These are phyloP conservation scores for Erinaceus europaeus DNA, from an alignment of 2,113 vertebrate species.

Conservation along the genomic window DNA sequence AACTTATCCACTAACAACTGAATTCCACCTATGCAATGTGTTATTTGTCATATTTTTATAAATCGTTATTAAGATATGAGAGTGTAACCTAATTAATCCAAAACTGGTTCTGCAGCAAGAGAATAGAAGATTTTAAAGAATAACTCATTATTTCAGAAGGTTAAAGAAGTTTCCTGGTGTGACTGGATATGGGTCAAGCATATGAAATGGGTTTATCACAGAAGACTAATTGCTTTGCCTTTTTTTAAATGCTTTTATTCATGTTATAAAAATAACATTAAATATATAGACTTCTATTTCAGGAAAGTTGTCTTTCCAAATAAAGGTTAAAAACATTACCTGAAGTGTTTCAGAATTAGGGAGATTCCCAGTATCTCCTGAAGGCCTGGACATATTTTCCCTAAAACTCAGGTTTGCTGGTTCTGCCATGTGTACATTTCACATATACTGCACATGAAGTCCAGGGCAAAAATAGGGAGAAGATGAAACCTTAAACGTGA, in stretches of 20 bases:
- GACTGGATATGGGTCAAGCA: not conserved
- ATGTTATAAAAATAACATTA: not conserved
- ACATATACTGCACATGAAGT: too few species aligned
- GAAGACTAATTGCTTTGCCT: not conserved
- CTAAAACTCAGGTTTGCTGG: not conserved
- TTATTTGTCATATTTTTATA: not conserved
- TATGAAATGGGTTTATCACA: not conserved
- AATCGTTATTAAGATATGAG: not conserved
- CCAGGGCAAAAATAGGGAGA: not conserved
- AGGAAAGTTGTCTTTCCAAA: not conserved
- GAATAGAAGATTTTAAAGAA: not conserved
- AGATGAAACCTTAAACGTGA: not conserved
- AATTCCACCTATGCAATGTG: not conserved
- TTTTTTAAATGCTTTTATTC: not conserved
- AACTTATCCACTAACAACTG: not conserved
- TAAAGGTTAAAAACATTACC: not conserved
- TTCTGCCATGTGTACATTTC: not conserved
- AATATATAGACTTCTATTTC: not conserved
- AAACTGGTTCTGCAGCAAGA: not conserved
- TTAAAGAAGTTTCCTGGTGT: not conserved
- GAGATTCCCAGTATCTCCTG: not conserved
- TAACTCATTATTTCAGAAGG: constrained; percentile 7
- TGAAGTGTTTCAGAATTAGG: not conserved
- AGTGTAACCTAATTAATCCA: not conserved
- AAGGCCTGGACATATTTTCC: not conserved